Evolutionary conservation across 1,140 invertebrate genomes (phyloP).

Genomic region (Drosophila nebulosa): DNA sequence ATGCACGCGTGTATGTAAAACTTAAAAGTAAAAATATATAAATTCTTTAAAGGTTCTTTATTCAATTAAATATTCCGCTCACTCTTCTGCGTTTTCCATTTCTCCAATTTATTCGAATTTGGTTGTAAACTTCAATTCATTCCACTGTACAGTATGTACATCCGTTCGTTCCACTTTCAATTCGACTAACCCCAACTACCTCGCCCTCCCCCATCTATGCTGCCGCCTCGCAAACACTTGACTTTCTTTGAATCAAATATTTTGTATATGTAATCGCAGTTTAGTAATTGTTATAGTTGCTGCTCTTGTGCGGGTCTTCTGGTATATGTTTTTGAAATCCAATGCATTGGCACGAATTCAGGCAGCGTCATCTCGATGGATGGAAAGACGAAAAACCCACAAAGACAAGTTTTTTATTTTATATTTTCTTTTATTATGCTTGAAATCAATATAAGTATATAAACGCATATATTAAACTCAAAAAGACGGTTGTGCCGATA

Average conservation of each 20-base stretch:
- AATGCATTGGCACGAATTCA: slow-evolving; percentile 47
- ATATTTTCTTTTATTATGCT: background rate
- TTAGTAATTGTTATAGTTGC: slow-evolving; percentile 45
- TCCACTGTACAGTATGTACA: slow-evolving; percentile 54
- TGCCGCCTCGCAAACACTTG: slow-evolving; percentile 23
- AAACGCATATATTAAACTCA: background rate
- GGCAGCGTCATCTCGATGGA: slow-evolving; percentile 5
- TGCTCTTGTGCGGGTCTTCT: slow-evolving; percentile 9
- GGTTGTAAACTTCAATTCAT: background rate
- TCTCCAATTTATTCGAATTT: background rate
- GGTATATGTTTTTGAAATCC: slow-evolving; percentile 20
- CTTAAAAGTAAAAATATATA: background rate
- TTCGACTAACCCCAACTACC: slow-evolving; percentile 14
- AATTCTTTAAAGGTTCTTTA: background rate
- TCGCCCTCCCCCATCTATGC: background rate
- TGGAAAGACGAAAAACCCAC: slow-evolving; percentile 31
- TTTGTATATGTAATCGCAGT: slow-evolving; percentile 48
- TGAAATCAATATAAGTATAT: background rate
- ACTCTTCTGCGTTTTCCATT: background rate
- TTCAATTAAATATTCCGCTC: background rate
- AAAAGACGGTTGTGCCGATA: background rate
- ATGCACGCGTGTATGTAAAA: background rate
- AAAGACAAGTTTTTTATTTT: slow-evolving; percentile 39
- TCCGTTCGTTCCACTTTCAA: slow-evolving; percentile 71
- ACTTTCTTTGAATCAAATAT: slow-evolving; percentile 41